These are phyloP conservation scores for Dendrolimus punctatus DNA, from an alignment of 1,140 invertebrate genomes.

Conservation along the genomic window DNA sequence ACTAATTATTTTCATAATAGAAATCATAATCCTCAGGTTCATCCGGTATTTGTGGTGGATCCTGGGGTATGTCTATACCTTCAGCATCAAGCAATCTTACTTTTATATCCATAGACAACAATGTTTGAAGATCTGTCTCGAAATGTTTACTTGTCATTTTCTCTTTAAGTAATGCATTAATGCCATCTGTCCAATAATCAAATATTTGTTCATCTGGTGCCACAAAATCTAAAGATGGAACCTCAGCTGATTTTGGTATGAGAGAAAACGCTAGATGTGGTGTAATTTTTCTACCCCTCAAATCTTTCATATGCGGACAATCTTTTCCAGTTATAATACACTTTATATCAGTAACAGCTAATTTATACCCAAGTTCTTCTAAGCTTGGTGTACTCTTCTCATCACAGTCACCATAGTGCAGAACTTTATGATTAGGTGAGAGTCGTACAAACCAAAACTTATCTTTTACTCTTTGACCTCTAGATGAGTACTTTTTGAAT, in stretches of 20 bases:
- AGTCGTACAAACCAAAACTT: conserved; percentile 96
- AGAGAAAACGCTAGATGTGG: conserved; percentile 92
- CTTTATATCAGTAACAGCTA: conserved; percentile 91
- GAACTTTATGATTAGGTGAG: conserved; percentile 94
- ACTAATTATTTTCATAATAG: conserved; percentile 66
- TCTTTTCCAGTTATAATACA: conserved; percentile 91
- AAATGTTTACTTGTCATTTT: conserved; percentile 93
- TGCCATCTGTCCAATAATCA: conserved; percentile 97
- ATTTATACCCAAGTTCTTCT: conserved; percentile 92
- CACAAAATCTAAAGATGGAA: conserved; percentile 90
- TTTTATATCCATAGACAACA: conserved; percentile 97
- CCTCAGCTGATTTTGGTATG: conserved; percentile 83
- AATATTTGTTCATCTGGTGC: conserved; percentile 92
- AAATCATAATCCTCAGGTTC: conserved; percentile 79
- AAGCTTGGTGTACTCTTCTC: conserved; percentile 90
- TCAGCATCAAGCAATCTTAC: conserved; percentile 93
- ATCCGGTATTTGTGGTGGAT: conserved; percentile 91
- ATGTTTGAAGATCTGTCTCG: conserved; percentile 90
- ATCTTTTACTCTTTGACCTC: conserved; percentile 90
- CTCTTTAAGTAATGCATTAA: conserved; percentile 91
- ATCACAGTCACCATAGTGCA: conserved; percentile 97
- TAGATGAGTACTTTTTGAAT: conserved; percentile 91
- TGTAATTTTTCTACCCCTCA: conserved; percentile 84
- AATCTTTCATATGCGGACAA: conserved; percentile 95
- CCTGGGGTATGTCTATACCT: conserved; percentile 94